phyloP scores from a whole-genome alignment of 2,113 vertebrate genomes.

The Lophotis ruficrista region DNA sequence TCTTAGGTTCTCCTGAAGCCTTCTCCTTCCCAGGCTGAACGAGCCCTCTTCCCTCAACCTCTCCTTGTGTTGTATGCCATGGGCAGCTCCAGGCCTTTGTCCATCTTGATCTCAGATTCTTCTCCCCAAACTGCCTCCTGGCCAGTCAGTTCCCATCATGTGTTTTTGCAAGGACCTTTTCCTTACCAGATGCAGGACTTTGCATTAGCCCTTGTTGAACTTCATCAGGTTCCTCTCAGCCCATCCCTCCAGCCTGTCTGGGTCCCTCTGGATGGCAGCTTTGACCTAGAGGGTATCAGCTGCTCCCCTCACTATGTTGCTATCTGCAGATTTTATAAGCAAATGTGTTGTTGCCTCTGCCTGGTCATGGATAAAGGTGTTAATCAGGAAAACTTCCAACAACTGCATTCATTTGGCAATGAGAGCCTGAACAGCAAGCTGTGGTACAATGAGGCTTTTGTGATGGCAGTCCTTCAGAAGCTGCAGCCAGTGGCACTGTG shows the following conservation, averaged over 20 bases:
- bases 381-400: background rate
- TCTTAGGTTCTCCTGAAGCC: background rate
- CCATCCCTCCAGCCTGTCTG: background rate
- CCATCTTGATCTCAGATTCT: background rate
- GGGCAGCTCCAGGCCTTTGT: background rate
- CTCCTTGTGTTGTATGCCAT: rapidly evolving
- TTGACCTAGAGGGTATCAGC: background rate
- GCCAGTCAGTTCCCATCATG: background rate
- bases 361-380: background rate
- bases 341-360: background rate
- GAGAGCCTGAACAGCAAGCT: no score
- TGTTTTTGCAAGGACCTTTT: background rate
- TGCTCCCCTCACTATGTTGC: background rate
- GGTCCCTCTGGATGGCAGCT: no score
- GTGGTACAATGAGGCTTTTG: no score
- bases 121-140: background rate
- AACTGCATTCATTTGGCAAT: no score
- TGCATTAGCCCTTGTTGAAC: background rate
- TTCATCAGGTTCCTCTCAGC: background rate
- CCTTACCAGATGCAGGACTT: background rate
- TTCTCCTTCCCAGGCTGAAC: background rate
- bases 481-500: no score
- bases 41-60: background rate
- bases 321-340: background rate
- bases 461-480: no score